Conservation (phyloP, 2,888 invertebrate genomes). For the Polyploca ridens region DNA sequence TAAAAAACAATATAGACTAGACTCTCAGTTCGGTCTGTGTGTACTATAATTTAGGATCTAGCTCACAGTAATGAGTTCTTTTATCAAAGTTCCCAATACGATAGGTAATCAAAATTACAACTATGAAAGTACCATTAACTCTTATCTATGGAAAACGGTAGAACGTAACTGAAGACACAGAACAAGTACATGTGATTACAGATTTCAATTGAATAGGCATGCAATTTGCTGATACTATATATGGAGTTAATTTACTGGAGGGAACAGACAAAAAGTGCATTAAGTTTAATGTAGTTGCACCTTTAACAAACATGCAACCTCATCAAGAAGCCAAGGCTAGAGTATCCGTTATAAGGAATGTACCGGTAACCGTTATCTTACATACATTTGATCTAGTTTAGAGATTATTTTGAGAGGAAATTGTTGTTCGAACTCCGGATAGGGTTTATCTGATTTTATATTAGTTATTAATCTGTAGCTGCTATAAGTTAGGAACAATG, state of each 20-base stretch:
- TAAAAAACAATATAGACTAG: neutral
- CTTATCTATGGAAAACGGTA: neutral
- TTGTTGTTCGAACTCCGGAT: slow-evolving; percentile 33
- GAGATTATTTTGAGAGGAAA: slow-evolving; percentile 47
- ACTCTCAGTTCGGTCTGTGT: neutral
- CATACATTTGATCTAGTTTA: slow-evolving; percentile 51
- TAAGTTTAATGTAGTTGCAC: slow-evolving; percentile 10
- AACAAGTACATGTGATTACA: neutral
- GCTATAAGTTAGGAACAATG: neutral
- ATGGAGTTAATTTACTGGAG: slow-evolving; percentile 2
- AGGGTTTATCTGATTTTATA: slow-evolving; percentile 19
- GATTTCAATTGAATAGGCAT: slow-evolving; percentile 1
- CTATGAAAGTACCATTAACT: neutral
- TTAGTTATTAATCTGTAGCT: slow-evolving; percentile 2
- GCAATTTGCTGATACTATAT: neutral
- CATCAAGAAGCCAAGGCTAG: slow-evolving; percentile 35
- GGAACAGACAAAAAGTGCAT: slow-evolving; percentile 9
- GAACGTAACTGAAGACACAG: slow-evolving; percentile 2
- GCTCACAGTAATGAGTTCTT: neutral
- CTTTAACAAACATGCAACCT: slow-evolving; percentile 31
- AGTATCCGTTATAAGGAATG: slow-evolving; percentile 52
- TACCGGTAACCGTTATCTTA: slow-evolving; percentile 50
- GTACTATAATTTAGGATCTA: neutral
- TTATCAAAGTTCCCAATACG: neutral
- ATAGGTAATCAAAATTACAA: neutral